Conservation (phyloP, 2,797 vertebrate species). For the Hemitrygon akajei region DNA sequence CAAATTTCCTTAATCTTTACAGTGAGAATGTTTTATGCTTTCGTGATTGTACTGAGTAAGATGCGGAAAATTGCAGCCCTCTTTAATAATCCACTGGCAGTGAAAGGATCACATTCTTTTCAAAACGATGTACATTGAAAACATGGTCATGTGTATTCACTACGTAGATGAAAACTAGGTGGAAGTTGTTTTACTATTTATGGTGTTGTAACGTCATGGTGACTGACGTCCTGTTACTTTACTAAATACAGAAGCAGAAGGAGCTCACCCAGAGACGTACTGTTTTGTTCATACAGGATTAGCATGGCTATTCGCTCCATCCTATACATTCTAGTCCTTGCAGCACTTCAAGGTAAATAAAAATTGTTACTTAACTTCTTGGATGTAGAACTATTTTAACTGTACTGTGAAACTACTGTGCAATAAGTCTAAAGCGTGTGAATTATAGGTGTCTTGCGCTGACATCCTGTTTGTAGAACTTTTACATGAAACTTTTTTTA, state of each 20-base stretch:
- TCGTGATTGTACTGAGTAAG: neutral
- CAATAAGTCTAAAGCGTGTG: neutral
- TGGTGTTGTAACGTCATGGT: neutral
- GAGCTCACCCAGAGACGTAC: neutral
- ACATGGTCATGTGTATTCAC: neutral
- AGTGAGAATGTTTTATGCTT: neutral
- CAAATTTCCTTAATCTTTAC: neutral
- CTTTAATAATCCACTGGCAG: neutral
- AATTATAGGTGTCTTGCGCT: too few relatives aligned
- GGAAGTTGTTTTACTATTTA: neutral
- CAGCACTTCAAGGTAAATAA: conserved; percentile 24
- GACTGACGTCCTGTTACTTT: neutral
- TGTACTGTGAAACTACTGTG: neutral
- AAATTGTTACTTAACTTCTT: neutral
- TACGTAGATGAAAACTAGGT: neutral
- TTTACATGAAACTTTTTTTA: neutral
- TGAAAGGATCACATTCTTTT: neutral
- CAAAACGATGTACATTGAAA: neutral
- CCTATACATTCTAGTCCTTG: neutral
- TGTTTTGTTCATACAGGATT: neutral
- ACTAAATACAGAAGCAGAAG: neutral
- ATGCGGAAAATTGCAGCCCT: neutral
- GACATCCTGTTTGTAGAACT: neutral
- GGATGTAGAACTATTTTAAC: neutral
- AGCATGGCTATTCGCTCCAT: neutral